Evolutionary conservation across 1,140 invertebrate genomes (phyloP).

Genomic region (Drosophila melanica): DNA sequence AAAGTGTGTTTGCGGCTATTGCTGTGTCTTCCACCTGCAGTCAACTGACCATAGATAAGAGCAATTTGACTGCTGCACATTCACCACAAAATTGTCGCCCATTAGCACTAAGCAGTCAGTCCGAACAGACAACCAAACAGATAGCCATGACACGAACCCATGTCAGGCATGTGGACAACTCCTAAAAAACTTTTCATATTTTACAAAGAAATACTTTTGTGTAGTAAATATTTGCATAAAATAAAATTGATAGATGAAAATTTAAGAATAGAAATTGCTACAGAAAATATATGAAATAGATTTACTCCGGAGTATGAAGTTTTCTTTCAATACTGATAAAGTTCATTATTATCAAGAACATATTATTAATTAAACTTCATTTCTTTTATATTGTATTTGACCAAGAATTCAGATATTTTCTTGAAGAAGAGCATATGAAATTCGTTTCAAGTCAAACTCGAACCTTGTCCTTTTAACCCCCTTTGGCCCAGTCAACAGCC

Average conservation of each 20-base stretch:
- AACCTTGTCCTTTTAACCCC: constrained; percentile 3
- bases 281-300: too few species aligned
- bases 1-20: constrained; percentile 33
- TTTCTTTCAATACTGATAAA: too few species aligned
- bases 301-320: too few species aligned
- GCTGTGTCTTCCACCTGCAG: constrained; percentile 20
- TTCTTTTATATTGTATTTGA: too few species aligned
- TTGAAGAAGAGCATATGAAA: constrained; percentile 3
- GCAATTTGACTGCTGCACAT: constrained; percentile 52
- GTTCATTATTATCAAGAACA: too few species aligned
- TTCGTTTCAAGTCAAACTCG: constrained; percentile 7
- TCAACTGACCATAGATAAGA: constrained; percentile 27
- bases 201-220: not conserved
- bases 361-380: too few species aligned
- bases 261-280: too few species aligned
- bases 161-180: constrained; percentile 24
- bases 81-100: constrained; percentile 51
- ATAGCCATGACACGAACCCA: constrained; percentile 54
- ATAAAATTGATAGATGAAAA: too few species aligned
- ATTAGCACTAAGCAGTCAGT: constrained; percentile 56
- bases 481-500: not conserved
- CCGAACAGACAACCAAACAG: constrained; percentile 13
- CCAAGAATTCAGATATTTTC: not conserved
- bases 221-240: too few species aligned
- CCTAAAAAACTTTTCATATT: constrained; percentile 1